phyloP scores from a whole-genome alignment of 1,140 invertebrate genomes.

The Cherax quadricarinatus region DNA sequence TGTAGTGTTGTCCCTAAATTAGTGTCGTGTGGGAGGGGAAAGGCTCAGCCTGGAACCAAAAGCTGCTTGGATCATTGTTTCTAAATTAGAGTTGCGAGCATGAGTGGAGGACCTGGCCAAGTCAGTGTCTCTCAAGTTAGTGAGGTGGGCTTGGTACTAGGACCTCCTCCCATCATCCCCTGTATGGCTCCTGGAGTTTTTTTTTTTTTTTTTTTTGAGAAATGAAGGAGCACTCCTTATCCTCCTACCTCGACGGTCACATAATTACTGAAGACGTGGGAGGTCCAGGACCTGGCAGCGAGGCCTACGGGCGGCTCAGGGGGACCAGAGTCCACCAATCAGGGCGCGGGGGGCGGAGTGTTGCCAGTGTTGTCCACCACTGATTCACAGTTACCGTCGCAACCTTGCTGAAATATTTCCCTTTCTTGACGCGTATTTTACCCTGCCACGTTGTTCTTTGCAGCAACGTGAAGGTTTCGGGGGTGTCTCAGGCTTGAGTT shows the following conservation, averaged over 20 bases:
- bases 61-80: too few species aligned
- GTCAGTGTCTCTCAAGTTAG: too few species aligned
- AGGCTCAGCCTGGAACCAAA: too few species aligned
- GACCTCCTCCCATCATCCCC: too few species aligned
- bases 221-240: not conserved
- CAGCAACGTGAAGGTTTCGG: not conserved
- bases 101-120: too few species aligned
- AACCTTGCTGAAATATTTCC: not conserved
- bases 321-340: constrained; percentile 60
- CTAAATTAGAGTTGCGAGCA: too few species aligned
- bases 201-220: too few species aligned
- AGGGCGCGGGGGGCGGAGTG: constrained; percentile 50
- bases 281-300: constrained; percentile 24
- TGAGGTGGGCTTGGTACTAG: too few species aligned
- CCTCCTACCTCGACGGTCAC: constrained; percentile 15
- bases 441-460: not conserved
- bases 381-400: not conserved
- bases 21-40: not conserved
- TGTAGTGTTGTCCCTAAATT: not conserved
- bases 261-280: constrained; percentile 55
- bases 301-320: constrained; percentile 48
- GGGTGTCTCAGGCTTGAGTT: not conserved
- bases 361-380: constrained; percentile 37
- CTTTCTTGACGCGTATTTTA: not conserved
- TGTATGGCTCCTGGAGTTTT: too few species aligned